A percentile compares a stretch with the other conserved stretches of the same genome.
Evolutionary conservation across 2,888 invertebrate species (phyloP).

Genomic region (Diogma glabrata): DNA sequence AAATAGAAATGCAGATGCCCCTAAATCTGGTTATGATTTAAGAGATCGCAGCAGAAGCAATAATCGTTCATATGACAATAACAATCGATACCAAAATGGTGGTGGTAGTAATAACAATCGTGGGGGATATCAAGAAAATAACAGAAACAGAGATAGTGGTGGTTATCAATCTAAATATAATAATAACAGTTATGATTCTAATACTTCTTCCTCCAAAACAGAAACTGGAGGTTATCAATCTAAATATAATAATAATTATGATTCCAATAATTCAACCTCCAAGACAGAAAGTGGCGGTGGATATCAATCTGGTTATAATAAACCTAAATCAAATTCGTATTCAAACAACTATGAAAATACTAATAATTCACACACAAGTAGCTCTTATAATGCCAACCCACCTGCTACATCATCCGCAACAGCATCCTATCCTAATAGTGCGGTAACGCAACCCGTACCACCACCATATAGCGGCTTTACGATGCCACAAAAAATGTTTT

Average conservation of each 20-base stretch:
- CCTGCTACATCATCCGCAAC: constrained; percentile 14
- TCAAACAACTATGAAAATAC: constrained; percentile 15
- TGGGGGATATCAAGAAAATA: constrained; percentile 10
- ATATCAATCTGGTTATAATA: constrained; percentile 7
- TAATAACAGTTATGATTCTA: background rate
- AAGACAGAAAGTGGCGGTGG: constrained; percentile 6
- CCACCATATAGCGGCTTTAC: constrained; percentile 18
- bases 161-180: constrained; percentile 8
- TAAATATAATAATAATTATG: constrained; percentile 2
- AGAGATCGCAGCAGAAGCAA: background rate
- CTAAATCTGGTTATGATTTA: constrained; percentile 10
- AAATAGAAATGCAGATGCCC: constrained; percentile 21
- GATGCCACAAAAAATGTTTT: constrained; percentile 26
- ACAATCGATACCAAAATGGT: constrained; percentile 3
- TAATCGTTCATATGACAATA: constrained; percentile 5
- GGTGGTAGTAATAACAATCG: constrained; percentile 4
- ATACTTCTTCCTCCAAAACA: constrained; percentile 5
- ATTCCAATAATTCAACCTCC: background rate
- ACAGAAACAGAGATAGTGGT: constrained; percentile 13
- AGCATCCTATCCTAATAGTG: constrained; percentile 6
- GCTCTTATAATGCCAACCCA: constrained; percentile 21
- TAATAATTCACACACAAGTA: constrained; percentile 23
- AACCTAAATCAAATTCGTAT: constrained; percentile 8
- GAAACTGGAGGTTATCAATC: constrained; percentile 5
- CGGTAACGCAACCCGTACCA: constrained; percentile 14